Evolutionary conservation across 2,888 invertebrate genomes (phyloP), one percentile per base, ranked within the genome.

Genomic region (Tuta absoluta): DNA sequence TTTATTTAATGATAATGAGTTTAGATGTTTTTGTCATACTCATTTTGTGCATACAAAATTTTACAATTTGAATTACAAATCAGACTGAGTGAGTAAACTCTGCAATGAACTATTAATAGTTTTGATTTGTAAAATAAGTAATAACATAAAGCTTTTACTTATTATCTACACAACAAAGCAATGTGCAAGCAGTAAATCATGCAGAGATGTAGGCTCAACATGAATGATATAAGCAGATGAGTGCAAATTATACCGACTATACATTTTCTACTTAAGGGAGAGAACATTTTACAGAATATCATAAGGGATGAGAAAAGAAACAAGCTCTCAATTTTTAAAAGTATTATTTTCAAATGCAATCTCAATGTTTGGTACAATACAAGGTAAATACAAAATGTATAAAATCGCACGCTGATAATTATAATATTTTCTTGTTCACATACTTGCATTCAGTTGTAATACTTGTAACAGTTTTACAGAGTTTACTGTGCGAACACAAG

Each of bases 331-430:
- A 73, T 81, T 86, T 86, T 81, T 80, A 80, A 78, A n/a, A 84
- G 79, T 88, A 86, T 86, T 88, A 82, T 86, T 82, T 83, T 87
- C 85, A 89, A 90, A 91, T 89, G 89, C 89, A 91, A 89, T 88
- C 89, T 90, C 88, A 89, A 89, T 84, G 82, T 87, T 90, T 85
- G 83, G 84, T 89, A 91, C 88, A 89, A 79, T 89, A 91, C 89
- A 89, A 79, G 76, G 79, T 85, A 86, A 61, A 86, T 91, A 91
- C 81, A 91, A 91, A 91, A 89, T 86, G 87, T 91, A 90, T 87
- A 90, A 91, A 91, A 90, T 82, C 79, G 78, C 86, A 86, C 86
- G 85, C 82, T 79, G 80, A 62, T 57, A 56, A 14, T 53, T 14
- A 53, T 23, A 21, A 23, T 12, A 56, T 24, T n/a, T 17, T 23